Evolutionary conservation across 2,888 invertebrate genomes (phyloP).

Genomic region (Pyrochroa serraticornis): DNA sequence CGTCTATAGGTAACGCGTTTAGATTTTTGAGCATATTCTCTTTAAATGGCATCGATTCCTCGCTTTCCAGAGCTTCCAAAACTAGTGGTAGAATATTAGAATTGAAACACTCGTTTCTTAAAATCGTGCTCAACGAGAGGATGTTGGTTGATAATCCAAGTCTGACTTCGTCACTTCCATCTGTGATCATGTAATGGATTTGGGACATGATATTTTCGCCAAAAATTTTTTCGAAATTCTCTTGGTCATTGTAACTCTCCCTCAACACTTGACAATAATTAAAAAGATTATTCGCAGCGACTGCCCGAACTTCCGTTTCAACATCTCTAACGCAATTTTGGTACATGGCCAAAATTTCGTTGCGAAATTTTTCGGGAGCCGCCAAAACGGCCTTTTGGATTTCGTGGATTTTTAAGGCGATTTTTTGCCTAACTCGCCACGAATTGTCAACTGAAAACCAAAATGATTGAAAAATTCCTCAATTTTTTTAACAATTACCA

Average conservation of each 20-base stretch:
- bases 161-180: conserved; percentile 45
- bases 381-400: conserved; percentile 37
- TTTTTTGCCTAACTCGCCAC: conserved; percentile 48
- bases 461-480: background rate
- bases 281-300: conserved; percentile 43
- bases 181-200: conserved; percentile 42
- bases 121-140: conserved; percentile 41
- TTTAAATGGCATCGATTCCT: conserved; percentile 45
- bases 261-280: conserved; percentile 42
- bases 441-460: conserved; percentile 45
- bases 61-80: conserved; percentile 45
- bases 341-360: conserved; percentile 44
- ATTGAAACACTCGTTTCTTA: conserved; percentile 46
- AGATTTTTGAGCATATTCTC: conserved; percentile 51
- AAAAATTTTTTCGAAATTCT: conserved; percentile 47
- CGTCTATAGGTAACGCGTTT: conserved; percentile 46
- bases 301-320: conserved; percentile 47
- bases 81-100: conserved; percentile 49
- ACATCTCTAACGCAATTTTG: conserved; percentile 45
- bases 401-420: conserved; percentile 44
- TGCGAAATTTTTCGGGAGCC: conserved; percentile 39
- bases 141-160: conserved; percentile 47
- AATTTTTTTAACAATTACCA: conserved; percentile 3
- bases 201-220: conserved; percentile 45
- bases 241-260: conserved; percentile 39